phyloP scores from a whole-genome alignment of 1,140 invertebrate species.

The Trissolcus basalis region DNA sequence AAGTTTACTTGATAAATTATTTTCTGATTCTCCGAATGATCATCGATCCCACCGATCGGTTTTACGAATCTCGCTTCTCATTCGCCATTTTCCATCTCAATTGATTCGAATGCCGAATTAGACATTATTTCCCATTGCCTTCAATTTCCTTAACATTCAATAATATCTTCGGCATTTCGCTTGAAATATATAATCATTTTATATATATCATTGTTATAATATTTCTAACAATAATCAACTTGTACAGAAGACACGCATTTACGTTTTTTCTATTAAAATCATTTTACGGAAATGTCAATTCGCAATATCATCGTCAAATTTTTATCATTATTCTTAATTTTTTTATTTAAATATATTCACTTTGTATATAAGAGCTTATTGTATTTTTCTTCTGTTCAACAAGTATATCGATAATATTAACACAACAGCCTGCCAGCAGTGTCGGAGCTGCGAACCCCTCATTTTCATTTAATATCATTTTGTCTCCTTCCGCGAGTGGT shows the following conservation, averaged over 20 bases:
- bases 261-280: slow-evolving; percentile 36
- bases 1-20: slow-evolving; percentile 20
- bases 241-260: slow-evolving; percentile 59
- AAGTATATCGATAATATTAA: slow-evolving; percentile 72
- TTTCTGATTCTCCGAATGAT: slow-evolving; percentile 51
- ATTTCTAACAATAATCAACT: slow-evolving; percentile 67
- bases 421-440: slow-evolving; percentile 76
- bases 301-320: slow-evolving; percentile 38
- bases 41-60: too few relatives aligned
- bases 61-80: neutral
- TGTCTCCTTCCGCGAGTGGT: neutral
- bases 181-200: slow-evolving; percentile 28
- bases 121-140: slow-evolving; percentile 16
- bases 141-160: slow-evolving; percentile 58
- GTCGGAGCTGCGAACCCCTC: slow-evolving; percentile 19
- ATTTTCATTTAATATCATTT: slow-evolving; percentile 27
- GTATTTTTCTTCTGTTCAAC: slow-evolving; percentile 66
- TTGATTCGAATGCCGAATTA: slow-evolving; percentile 14
- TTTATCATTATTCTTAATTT: slow-evolving; percentile 18
- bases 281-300: slow-evolving; percentile 55
- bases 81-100: slow-evolving; percentile 8
- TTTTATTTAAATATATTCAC: slow-evolving; percentile 63
- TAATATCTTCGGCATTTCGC: slow-evolving; percentile 52
- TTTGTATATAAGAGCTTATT: slow-evolving; percentile 65
- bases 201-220: slow-evolving; percentile 54